Conservation (phyloP, 2,888 invertebrate genomes). For the Drosophila atripex region DNA sequence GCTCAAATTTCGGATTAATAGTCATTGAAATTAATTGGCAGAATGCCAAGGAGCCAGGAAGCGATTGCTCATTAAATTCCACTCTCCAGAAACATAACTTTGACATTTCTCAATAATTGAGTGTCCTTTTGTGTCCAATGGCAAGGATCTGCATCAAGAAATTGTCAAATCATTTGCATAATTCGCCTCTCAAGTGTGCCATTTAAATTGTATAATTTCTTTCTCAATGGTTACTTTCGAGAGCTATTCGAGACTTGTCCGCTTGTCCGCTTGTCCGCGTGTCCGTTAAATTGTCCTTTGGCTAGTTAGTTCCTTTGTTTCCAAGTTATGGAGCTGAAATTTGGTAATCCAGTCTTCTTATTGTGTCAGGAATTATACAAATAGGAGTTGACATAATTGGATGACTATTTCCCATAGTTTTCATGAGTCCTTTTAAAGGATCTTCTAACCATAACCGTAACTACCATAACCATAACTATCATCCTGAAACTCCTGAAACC, state of each 20-base stretch:
- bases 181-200: background rate
- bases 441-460: too few species aligned
- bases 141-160: background rate
- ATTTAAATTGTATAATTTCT: background rate
- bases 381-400: too few species aligned
- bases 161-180: background rate
- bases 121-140: background rate
- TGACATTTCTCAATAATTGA: slow-evolving; percentile 2
- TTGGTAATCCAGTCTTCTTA: too few species aligned
- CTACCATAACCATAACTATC: too few species aligned
- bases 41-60: background rate
- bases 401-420: too few species aligned
- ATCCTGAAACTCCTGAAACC: too few species aligned
- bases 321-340: background rate
- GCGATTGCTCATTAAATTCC: slow-evolving; percentile 1
- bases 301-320: background rate
- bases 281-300: background rate
- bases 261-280: too few species aligned
- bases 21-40: slow-evolving; percentile 6
- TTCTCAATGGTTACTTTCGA: background rate
- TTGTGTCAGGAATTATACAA: too few species aligned
- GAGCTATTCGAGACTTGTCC: background rate
- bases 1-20: background rate
- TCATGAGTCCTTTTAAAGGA: too few species aligned
- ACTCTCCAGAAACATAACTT: background rate